Percentiles rank a stretch among this genome's conserved stretches.
Evolutionary conservation across 2,888 invertebrate genomes (phyloP).

Genomic region (Choristoneura rosaceana): DNA sequence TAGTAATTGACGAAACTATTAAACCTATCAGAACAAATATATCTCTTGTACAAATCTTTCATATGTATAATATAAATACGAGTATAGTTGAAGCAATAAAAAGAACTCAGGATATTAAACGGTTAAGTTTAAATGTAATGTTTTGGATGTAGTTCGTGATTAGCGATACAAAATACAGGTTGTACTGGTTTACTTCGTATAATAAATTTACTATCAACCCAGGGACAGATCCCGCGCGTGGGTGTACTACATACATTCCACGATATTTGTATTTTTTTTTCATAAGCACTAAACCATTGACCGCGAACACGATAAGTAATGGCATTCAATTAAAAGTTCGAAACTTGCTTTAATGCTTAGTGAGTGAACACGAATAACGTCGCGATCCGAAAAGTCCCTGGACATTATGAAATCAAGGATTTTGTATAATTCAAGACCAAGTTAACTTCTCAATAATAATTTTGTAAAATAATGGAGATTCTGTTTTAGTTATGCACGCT

Average conservation of each 20-base stretch:
- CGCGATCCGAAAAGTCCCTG: slow-evolving; percentile 25
- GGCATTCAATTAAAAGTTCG: neutral
- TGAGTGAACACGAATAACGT: neutral
- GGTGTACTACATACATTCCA: slow-evolving; percentile 34
- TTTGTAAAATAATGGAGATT: slow-evolving; percentile 34
- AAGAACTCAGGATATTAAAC: neutral
- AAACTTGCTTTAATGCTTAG: slow-evolving; percentile 2
- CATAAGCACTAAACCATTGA: slow-evolving; percentile 1
- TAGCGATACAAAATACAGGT: slow-evolving; percentile 38
- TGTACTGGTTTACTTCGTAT: slow-evolving; percentile 36
- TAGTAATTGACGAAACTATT: too few relatives aligned
- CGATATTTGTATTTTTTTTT: slow-evolving; percentile 22
- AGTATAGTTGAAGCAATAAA: neutral
- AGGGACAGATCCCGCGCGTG: slow-evolving; percentile 18
- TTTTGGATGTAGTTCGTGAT: slow-evolving; percentile 20
- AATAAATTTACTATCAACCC: slow-evolving; percentile 32
- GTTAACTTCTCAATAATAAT: slow-evolving; percentile 36
- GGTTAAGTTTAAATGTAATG: slow-evolving; percentile 17
- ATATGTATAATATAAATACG: neutral
- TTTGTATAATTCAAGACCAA: slow-evolving; percentile 34
- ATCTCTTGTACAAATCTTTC: too few relatives aligned
- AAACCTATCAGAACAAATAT: too few relatives aligned
- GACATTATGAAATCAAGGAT: slow-evolving; percentile 38
- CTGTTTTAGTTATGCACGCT: slow-evolving; percentile 48
- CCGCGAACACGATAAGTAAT: neutral